phyloP scores from a whole-genome alignment of 2,888 invertebrate species.

The Glyphotaelius pellucidus region DNA sequence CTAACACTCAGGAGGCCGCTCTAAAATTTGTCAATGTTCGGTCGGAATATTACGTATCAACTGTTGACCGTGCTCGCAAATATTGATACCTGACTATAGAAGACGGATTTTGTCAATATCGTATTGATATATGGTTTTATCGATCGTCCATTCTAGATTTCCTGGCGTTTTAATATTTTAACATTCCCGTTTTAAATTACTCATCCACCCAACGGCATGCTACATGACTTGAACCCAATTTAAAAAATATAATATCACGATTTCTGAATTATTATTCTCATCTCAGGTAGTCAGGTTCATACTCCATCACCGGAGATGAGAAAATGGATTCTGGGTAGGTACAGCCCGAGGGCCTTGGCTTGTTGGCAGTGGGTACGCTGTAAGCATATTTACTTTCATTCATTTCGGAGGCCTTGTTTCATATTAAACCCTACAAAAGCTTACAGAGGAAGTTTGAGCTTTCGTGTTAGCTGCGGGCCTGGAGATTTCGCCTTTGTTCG shows the following conservation, averaged over 20 bases:
- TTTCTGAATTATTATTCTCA: neutral
- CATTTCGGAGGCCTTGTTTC: neutral
- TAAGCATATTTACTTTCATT: neutral
- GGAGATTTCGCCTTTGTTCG: neutral
- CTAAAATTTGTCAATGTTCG: too few relatives aligned
- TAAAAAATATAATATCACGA: neutral
- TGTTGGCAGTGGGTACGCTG: neutral
- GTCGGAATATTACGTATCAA: too few relatives aligned
- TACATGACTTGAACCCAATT: neutral
- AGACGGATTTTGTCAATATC: too few relatives aligned
- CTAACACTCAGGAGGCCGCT: too few relatives aligned
- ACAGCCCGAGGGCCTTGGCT: conserved; percentile 17
- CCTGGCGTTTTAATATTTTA: neutral
- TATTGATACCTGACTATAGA: too few relatives aligned
- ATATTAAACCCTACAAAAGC: neutral
- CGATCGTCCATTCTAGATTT: too few relatives aligned
- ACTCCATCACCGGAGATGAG: conserved; percentile 2
- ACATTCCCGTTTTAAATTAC: neutral
- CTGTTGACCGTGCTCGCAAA: too few relatives aligned
- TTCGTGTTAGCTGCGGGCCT: neutral
- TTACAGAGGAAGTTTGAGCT: neutral
- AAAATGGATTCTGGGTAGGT: conserved; percentile 11
- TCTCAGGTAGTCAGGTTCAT: neutral
- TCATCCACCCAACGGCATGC: neutral
- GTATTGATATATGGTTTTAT: too few relatives aligned